Percentiles rank a stretch among this genome's conserved stretches.
phyloP scores from a whole-genome alignment of 2,797 vertebrate species.

The Enteromius trimaculatus region DNA sequence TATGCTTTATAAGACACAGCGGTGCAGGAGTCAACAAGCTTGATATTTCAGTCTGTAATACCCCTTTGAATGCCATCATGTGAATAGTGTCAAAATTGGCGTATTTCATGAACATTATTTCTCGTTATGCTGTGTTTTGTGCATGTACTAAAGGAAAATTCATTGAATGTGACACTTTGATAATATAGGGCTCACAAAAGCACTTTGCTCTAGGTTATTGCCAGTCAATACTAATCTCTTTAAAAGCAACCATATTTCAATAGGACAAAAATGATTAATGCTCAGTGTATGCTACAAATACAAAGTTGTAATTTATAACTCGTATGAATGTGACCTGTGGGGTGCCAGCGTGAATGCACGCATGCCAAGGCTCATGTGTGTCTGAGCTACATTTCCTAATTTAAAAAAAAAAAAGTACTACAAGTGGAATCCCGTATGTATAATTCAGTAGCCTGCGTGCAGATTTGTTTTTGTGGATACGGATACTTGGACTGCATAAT shows the following conservation, averaged over 20 bases:
- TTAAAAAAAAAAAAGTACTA: slow-evolving; percentile 59
- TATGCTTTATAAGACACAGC: not conserved
- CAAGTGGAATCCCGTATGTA: slow-evolving; percentile 74
- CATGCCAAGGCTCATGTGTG: slow-evolving; percentile 5
- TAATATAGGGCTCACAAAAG: slow-evolving; percentile 13
- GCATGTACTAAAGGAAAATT: not conserved
- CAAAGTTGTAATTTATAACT: slow-evolving; percentile 6
- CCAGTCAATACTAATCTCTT: not conserved
- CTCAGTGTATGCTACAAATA: not conserved
- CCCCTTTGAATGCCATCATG: slow-evolving; percentile 1
- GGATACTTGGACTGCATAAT: slow-evolving; percentile 75
- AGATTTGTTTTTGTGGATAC: slow-evolving; percentile 74
- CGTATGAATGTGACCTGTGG: not conserved
- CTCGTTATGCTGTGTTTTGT: not conserved
- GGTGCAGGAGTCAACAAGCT: slow-evolving; percentile 10
- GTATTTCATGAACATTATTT: not conserved
- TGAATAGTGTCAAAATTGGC: slow-evolving; percentile 20
- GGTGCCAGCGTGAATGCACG: not conserved
- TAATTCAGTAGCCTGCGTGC: slow-evolving; percentile 71
- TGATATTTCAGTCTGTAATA: slow-evolving; percentile 9
- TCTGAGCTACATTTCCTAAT: slow-evolving; percentile 36
- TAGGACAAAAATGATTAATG: slow-evolving; percentile 16
- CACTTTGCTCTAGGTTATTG: not conserved
- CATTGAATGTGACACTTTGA: not conserved
- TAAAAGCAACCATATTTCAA: slow-evolving; percentile 18